These are phyloP conservation scores for Pomatostomus ruficeps DNA, from an alignment of 2,113 vertebrate genomes.

Conservation along the genomic window DNA sequence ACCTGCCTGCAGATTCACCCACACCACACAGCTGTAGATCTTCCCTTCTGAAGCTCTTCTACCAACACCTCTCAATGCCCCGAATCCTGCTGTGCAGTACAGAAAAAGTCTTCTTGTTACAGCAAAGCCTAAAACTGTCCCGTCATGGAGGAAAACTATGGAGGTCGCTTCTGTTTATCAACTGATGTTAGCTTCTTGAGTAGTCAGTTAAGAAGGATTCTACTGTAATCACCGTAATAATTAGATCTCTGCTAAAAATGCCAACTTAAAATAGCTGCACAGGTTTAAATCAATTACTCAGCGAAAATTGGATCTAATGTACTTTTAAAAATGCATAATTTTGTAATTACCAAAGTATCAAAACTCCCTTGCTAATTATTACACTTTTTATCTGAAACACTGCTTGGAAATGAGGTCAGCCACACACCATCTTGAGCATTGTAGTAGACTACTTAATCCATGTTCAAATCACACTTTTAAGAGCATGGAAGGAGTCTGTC, in stretches of 20 bases:
- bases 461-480: not conserved
- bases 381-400: not conserved
- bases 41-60: not conserved
- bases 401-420: not conserved
- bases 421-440: not conserved
- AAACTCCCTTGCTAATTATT: not conserved
- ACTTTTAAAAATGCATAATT: not conserved
- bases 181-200: not conserved
- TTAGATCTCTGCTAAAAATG: not conserved
- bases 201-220: not conserved
- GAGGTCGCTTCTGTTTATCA: not conserved
- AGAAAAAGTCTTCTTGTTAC: not conserved
- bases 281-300: not conserved
- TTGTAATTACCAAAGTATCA: not conserved
- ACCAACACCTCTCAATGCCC: not conserved
- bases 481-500: not conserved
- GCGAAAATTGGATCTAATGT: not conserved
- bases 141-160: not conserved
- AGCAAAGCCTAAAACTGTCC: not conserved
- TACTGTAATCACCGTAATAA: slow-evolving; percentile 4
- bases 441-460: rapidly evolving
- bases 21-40: not conserved
- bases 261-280: not conserved
- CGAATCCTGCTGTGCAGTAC: rapidly evolving
- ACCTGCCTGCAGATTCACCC: not conserved